Evolutionary conservation across 1,140 invertebrate species (phyloP).

Genomic region (Neodiprion fabricii): DNA sequence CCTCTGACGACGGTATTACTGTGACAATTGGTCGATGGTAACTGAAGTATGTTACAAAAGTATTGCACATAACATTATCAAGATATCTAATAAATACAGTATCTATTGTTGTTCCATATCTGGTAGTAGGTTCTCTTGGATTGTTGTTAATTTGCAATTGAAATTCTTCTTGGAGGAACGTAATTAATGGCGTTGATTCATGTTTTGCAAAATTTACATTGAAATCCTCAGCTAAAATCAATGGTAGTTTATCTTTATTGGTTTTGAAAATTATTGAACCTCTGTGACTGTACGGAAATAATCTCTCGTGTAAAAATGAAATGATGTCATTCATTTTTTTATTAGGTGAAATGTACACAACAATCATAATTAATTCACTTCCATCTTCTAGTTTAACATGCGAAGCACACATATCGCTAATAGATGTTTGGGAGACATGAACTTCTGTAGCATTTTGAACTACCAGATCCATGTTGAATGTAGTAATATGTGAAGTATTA

Average conservation of each 20-base stretch:
- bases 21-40: too few relatives aligned
- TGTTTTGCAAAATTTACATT: conserved; percentile 15
- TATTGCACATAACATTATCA: too few relatives aligned
- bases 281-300: conserved; percentile 9
- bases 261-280: not conserved
- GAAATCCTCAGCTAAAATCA: conserved; percentile 21
- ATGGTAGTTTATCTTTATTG: conserved; percentile 1
- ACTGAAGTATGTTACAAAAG: too few relatives aligned
- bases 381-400: not conserved
- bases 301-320: conserved; percentile 3
- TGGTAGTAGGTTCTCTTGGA: not conserved
- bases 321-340: conserved; percentile 14
- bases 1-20: too few relatives aligned
- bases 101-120: conserved; percentile 16
- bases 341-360: conserved; percentile 21
- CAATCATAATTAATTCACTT: conserved; percentile 11
- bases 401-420: conserved; percentile 10
- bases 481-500: conserved; percentile 7
- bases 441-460: not conserved
- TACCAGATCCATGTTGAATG: conserved; percentile 11
- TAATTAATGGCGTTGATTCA: not conserved
- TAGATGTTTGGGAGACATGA: not conserved
- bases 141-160: conserved; percentile 13
- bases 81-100: not conserved
- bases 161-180: conserved; percentile 14